These are phyloP conservation scores for Brachionus angularis DNA, from an alignment of 1,140 invertebrate genomes.

Conservation along the genomic window DNA sequence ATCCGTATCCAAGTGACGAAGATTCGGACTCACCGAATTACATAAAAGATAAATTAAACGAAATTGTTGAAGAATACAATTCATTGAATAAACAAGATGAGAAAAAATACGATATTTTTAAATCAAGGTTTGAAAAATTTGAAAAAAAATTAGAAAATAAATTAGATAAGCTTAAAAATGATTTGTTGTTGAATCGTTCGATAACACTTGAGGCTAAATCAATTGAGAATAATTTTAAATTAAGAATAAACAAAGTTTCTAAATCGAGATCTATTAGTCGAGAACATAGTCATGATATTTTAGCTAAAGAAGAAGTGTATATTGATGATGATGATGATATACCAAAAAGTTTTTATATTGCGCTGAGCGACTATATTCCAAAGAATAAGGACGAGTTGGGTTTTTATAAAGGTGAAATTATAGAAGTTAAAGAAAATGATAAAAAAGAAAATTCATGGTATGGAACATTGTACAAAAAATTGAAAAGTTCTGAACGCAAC, in stretches of 20 bases:
- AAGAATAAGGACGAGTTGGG: background rate
- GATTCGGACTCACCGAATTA: slow-evolving; percentile 6
- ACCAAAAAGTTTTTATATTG: background rate
- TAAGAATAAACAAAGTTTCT: too few species aligned
- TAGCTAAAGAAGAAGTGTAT: background rate
- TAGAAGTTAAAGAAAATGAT: background rate
- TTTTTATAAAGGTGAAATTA: background rate
- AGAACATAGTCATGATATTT: too few species aligned
- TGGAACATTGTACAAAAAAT: too few species aligned
- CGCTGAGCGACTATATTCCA: background rate
- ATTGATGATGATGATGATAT: too few species aligned
- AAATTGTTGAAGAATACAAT: too few species aligned
- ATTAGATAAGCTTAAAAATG: background rate
- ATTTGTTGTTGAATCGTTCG: background rate
- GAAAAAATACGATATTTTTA: background rate
- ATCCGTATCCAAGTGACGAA: slow-evolving; percentile 23
- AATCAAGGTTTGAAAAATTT: background rate
- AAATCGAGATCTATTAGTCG: too few species aligned
- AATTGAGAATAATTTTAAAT: background rate
- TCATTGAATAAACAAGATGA: background rate
- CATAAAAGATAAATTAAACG: background rate
- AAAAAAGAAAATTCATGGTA: too few species aligned
- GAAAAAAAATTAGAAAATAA: slow-evolving; percentile 28
- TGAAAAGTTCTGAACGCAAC: too few species aligned
- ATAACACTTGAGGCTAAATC: background rate